Percentiles rank a stretch among this genome's conserved stretches.
Conservation (phyloP, 1,140 invertebrate species). For the Drosophila watanabei region DNA sequence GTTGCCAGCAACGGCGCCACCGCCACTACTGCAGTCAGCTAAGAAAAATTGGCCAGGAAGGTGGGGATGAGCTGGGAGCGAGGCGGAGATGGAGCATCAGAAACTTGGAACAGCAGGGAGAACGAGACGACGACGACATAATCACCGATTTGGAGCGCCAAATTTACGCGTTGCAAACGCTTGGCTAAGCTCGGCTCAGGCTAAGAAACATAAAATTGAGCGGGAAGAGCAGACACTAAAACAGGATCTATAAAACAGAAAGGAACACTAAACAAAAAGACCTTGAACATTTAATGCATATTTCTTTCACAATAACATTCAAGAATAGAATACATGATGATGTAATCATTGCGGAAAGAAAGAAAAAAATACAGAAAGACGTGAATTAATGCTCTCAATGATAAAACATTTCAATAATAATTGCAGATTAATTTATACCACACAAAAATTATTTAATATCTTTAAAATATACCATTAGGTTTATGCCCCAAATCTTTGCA, state of each 20-base stretch:
- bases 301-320: background rate
- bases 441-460: background rate
- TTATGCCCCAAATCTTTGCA: background rate
- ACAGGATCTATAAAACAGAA: constrained; percentile 8
- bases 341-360: background rate
- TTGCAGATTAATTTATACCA: background rate
- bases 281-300: background rate
- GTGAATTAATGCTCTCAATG: background rate
- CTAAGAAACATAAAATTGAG: constrained; percentile 36
- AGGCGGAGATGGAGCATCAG: background rate
- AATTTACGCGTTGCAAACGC: constrained; percentile 61
- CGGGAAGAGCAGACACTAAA: background rate
- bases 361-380: no score
- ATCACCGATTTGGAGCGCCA: constrained; percentile 75
- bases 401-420: background rate
- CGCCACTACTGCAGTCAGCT: constrained; percentile 29
- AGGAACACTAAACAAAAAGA: background rate
- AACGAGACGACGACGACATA: constrained; percentile 60
- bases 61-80: constrained; percentile 4
- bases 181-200: constrained; percentile 62
- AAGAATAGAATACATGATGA: background rate
- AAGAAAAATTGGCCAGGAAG: constrained; percentile 53
- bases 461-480: background rate
- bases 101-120: background rate
- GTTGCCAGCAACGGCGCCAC: constrained; percentile 41